Conservation (phyloP, 1,140 invertebrate genomes). For the Sarcophaga peregrina region DNA sequence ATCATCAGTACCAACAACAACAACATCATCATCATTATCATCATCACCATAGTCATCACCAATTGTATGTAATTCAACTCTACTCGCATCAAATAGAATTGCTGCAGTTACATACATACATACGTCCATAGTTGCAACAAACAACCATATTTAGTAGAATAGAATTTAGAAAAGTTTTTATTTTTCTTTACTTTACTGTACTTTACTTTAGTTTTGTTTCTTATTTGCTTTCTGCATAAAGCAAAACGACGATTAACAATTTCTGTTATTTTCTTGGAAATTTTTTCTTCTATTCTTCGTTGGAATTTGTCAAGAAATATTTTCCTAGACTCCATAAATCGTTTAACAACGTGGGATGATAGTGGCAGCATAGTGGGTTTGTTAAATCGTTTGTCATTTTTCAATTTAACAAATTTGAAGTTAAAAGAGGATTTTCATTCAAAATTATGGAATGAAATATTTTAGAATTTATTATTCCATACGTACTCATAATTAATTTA, state of each 20-base stretch:
- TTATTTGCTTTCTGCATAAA: neutral
- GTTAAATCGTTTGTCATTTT: neutral
- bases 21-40: neutral
- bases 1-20: neutral
- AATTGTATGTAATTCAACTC: neutral
- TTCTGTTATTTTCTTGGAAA: neutral
- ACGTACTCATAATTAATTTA: too few species aligned
- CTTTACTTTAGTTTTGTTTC: neutral
- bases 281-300: neutral
- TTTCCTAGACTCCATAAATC: neutral
- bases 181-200: neutral
- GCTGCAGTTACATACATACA: too few species aligned
- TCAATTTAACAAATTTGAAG: neutral
- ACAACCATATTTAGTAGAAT: too few species aligned
- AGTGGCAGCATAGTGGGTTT: neutral
- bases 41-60: neutral
- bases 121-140: too few species aligned
- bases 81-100: neutral
- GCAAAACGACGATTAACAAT: neutral
- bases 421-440: neutral
- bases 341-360: neutral
- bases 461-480: too few species aligned
- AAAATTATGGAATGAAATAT: too few species aligned
- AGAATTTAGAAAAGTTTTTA: neutral
- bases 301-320: neutral